Base-by-base conservation (phyloP, 2,113 vertebrate genomes). In the Platichthys flesus region DNA sequence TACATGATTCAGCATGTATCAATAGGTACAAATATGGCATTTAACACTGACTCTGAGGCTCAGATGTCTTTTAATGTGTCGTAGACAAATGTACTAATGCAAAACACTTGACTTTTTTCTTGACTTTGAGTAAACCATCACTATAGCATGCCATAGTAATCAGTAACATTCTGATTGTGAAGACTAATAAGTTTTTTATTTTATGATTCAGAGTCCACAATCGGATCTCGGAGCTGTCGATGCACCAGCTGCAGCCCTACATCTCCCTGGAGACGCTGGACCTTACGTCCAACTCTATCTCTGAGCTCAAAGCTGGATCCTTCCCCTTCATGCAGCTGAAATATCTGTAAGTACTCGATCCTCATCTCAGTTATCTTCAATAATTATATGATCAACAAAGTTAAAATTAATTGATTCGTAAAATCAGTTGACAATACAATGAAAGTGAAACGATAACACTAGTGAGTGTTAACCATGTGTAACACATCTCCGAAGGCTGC, bases 251-350 rank as follows among this genome's bases (percentile, higher is more conserved):
- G 23, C 88, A 90, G 65, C 90, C 90, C 0, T 95, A 89, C 31
- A 35, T 86, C 57, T 91, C 85, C 26, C 71, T 95, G 62, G 93
- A 94, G 81, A 87, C 82, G 9, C 81, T 94, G 74, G 94, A 94
- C 64, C 90, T 94, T 47, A 92, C 93, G 8, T 94, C 93, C 21
- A 94, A 94, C 74, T 94, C 86, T 0, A 90, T 93, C 80, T 90
- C 90, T 9, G 92, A 93, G 71, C 81, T 95, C 12, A 93, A 71
- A 84, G 91, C 85, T 42, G 93, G 92, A 82, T 91, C 90, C 1
- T 93, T 95, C 55, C 93, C 94, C 10, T 86, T 78, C 64, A 91
- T 94, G 90, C 92, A 90, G 82, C 85, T 95, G 21, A 94, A 94
- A 87, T 93, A 94, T 82, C 82, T 95, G 93, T 94, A 79, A 82